A percentile compares a stretch with the other conserved stretches of the same genome.
Evolutionary conservation across 2,888 invertebrate species (phyloP).

Genomic region (Diadegma fenestrale): DNA sequence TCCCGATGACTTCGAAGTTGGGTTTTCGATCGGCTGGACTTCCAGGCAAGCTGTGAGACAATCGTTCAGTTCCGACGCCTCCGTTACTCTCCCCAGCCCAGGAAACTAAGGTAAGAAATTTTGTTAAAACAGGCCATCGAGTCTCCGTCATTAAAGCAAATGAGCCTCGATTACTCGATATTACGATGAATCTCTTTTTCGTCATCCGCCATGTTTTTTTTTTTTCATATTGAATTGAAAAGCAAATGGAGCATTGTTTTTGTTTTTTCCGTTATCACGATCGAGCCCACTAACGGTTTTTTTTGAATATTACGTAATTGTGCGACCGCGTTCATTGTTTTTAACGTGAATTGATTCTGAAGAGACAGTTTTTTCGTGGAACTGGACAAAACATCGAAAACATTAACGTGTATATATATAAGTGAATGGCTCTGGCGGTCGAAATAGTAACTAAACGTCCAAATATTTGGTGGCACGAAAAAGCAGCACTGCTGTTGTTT

Average conservation of each 20-base stretch:
- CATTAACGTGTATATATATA: background rate
- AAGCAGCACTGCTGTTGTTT: background rate
- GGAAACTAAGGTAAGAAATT: constrained; percentile 78
- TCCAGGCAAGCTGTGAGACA: constrained; percentile 90
- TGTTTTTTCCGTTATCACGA: constrained; percentile 9
- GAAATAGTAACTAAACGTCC: background rate
- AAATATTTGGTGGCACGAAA: background rate
- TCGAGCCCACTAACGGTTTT: constrained; percentile 58
- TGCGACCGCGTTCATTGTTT: background rate
- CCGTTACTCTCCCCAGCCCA: constrained; percentile 87
- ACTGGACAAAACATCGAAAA: background rate
- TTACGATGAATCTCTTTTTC: constrained; percentile 2
- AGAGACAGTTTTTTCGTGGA: background rate
- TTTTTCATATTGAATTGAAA: background rate
- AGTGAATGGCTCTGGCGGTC: background rate
- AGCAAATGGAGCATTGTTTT: background rate
- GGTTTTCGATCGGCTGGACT: constrained; percentile 89
- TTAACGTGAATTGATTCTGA: background rate
- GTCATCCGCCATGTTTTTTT: background rate
- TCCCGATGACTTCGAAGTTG: constrained; percentile 93
- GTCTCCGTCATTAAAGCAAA: background rate
- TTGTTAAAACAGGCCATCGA: background rate
- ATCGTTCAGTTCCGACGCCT: constrained; percentile 87
- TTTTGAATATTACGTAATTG: background rate
- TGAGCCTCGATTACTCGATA: background rate